Conservation (phyloP, 2,113 vertebrate genomes). For the Mirounga angustirostris region DNA sequence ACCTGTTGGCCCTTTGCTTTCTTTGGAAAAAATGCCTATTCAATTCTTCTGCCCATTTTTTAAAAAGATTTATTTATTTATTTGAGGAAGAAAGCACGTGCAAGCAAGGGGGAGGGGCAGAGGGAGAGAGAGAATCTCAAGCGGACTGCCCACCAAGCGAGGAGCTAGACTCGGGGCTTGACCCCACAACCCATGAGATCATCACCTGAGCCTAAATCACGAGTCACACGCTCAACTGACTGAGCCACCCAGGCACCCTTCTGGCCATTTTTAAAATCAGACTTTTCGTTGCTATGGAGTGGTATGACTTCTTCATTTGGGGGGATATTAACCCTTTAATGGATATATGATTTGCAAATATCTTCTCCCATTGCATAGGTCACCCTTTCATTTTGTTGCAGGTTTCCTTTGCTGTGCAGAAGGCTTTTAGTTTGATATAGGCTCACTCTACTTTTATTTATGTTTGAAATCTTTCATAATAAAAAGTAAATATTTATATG, state of each 20-base stretch:
- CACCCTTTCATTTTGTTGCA: not conserved
- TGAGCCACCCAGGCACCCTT: not conserved
- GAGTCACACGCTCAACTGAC: not conserved
- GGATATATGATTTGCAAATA: not conserved
- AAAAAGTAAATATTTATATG: not conserved
- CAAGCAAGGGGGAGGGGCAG: not conserved
- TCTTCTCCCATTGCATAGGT: not conserved
- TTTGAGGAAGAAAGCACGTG: not conserved
- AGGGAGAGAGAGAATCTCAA: not conserved
- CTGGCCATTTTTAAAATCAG: not conserved
- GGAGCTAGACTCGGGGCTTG: not conserved
- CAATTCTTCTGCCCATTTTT: not conserved
- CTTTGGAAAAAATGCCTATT: not conserved
- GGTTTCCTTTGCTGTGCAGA: not conserved
- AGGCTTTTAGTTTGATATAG: not conserved
- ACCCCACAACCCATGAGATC: not conserved
- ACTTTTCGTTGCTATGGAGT: not conserved
- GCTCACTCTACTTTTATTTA: not conserved
- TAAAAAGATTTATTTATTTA: not conserved
- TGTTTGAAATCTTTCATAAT: not conserved
- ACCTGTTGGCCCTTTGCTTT: not conserved
- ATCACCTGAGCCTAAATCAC: not conserved
- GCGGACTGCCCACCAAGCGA: not conserved
- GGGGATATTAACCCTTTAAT: not conserved
- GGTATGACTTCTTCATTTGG: not conserved